A percentile compares a stretch with the other conserved stretches of the same genome.
Evolutionary conservation across 2,113 vertebrate genomes (phyloP).

Genomic region (Oenanthe melanoleuca): DNA sequence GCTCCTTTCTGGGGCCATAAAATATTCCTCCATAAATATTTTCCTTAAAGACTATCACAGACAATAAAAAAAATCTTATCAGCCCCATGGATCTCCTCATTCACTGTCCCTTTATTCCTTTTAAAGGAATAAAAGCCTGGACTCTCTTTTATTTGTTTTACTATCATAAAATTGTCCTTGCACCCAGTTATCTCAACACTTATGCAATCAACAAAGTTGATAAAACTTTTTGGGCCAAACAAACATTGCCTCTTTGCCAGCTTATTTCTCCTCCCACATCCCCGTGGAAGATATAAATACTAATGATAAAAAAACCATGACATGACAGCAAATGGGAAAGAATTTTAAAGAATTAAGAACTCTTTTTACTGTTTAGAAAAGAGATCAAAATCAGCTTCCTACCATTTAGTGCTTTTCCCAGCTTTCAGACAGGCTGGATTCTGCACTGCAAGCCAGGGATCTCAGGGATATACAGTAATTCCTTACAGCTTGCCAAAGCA

Average conservation of each 20-base stretch:
- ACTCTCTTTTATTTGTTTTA: neutral
- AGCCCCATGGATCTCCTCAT: neutral
- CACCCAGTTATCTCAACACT: neutral
- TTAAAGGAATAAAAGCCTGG: neutral
- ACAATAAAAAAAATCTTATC: conserved; percentile 4
- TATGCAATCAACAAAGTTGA: neutral
- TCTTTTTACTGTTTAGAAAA: conserved; percentile 32
- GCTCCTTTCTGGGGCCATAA: neutral
- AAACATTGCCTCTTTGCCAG: neutral
- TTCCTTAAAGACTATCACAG: neutral
- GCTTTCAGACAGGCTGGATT: neutral
- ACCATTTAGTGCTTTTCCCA: neutral
- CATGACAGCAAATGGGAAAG: neutral
- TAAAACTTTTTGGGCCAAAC: neutral
- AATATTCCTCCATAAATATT: neutral
- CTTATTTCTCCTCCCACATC: neutral
- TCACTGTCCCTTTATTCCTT: neutral
- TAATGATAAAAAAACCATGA: neutral
- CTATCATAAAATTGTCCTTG: neutral
- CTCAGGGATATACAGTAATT: conserved; percentile 22
- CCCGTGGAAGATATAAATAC: neutral
- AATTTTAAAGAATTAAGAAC: conserved; percentile 14
- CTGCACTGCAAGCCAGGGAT: neutral
- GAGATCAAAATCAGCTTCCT: conserved; percentile 45
- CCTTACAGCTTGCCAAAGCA: conserved; percentile 38